phyloP scores from a whole-genome alignment of 2,113 vertebrate species.

The Crotalus viridis region DNA sequence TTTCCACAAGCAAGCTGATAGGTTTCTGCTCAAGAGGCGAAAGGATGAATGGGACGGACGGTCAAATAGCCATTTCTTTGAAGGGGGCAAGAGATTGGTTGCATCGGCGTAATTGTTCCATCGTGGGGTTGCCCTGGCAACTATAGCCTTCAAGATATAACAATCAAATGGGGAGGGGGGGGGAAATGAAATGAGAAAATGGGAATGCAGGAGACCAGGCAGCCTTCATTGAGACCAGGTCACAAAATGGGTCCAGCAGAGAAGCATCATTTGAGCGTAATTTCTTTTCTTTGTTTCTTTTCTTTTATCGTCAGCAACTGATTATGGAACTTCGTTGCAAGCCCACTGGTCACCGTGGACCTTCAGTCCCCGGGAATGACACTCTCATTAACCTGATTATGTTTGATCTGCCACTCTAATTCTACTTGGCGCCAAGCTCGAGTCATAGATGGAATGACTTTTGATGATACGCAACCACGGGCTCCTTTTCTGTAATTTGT shows the following conservation, averaged over 20 bases:
- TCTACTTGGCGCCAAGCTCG: conserved; percentile 27
- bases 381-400: conserved; percentile 42
- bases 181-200: conserved; percentile 48
- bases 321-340: conserved; percentile 58
- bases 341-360: conserved; percentile 37
- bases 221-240: conserved; percentile 39
- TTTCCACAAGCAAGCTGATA: neutral
- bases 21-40: too few species aligned
- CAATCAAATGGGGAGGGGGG: conserved; percentile 49
- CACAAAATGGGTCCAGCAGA: neutral
- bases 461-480: neutral
- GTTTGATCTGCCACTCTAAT: conserved; percentile 40
- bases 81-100: conserved; percentile 29
- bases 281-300: neutral
- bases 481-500: neutral
- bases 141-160: conserved; percentile 27
- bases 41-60: neutral
- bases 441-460: neutral
- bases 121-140: conserved; percentile 57
- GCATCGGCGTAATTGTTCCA: conserved; percentile 12
- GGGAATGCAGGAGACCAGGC: conserved; percentile 31
- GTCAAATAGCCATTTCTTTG: conserved; percentile 22
- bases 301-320: conserved; percentile 59
- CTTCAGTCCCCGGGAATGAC: neutral
- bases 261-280: conserved; percentile 43